phyloP scores from a whole-genome alignment of 2,797 vertebrate genomes.

The Pseudomugil tenellus region DNA sequence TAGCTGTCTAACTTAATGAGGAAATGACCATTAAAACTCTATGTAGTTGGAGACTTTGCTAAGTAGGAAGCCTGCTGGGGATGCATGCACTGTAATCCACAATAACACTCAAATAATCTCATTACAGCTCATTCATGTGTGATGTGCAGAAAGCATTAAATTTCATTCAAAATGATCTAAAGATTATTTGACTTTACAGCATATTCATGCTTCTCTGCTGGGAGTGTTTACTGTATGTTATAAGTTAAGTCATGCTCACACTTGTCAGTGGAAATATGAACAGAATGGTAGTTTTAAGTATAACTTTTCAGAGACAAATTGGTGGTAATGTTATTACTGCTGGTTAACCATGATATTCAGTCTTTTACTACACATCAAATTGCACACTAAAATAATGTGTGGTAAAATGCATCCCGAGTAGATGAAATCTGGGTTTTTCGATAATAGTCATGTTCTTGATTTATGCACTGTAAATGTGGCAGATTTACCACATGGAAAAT shows the following conservation, averaged over 20 bases:
- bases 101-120: slow-evolving; percentile 54
- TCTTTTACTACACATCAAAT: neutral
- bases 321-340: neutral
- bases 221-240: slow-evolving; percentile 24
- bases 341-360: neutral
- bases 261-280: slow-evolving; percentile 15
- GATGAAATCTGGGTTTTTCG: too few relatives aligned
- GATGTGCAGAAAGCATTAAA: slow-evolving; percentile 43
- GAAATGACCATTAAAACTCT: slow-evolving; percentile 24
- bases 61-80: slow-evolving; percentile 20
- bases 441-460: too few relatives aligned
- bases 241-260: slow-evolving; percentile 24
- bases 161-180: slow-evolving; percentile 48
- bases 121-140: slow-evolving; percentile 54
- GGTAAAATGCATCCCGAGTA: neutral
- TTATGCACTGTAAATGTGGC: too few relatives aligned
- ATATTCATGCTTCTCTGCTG: slow-evolving; percentile 23
- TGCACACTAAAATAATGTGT: neutral
- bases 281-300: slow-evolving; percentile 7
- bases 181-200: slow-evolving; percentile 34
- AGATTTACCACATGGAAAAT: too few relatives aligned
- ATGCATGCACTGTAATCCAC: slow-evolving; percentile 25
- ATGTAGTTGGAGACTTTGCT: slow-evolving; percentile 15
- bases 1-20: slow-evolving; percentile 22
- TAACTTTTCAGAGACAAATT: neutral